These are phyloP conservation scores for Magallana gigas DNA, from an alignment of 1,140 invertebrate species.

Conservation along the genomic window DNA sequence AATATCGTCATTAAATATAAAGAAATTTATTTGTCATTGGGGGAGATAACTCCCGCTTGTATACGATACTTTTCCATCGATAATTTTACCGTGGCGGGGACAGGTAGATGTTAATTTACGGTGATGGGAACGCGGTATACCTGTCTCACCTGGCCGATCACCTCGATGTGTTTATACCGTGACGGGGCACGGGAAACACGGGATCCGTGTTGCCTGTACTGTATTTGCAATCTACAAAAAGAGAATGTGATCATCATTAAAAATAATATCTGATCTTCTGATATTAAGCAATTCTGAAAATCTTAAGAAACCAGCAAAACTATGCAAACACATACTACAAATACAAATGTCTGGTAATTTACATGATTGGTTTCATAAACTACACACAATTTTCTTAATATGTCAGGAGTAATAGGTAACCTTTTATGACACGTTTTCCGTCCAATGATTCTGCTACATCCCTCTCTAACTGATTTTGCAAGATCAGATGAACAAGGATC, in stretches of 20 bases:
- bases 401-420: not conserved
- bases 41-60: no score
- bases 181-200: no score
- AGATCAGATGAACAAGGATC: not conserved
- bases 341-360: not conserved
- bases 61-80: no score
- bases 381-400: constrained; percentile 16
- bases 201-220: no score
- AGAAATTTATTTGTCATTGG: no score
- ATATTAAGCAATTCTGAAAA: constrained; percentile 12
- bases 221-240: not conserved
- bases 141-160: no score
- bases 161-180: no score
- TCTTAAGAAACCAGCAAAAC: not conserved
- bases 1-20: no score
- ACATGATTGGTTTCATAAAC: not conserved
- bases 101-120: no score
- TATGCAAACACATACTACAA: no score
- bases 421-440: not conserved
- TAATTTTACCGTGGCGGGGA: no score
- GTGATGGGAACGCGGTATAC: no score
- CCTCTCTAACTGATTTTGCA: not conserved
- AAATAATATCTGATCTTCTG: constrained; percentile 12
- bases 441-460: constrained; percentile 2
- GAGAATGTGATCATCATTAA: constrained; percentile 1